Conservation (phyloP, 2,113 vertebrate genomes). For the Strix uralensis region DNA sequence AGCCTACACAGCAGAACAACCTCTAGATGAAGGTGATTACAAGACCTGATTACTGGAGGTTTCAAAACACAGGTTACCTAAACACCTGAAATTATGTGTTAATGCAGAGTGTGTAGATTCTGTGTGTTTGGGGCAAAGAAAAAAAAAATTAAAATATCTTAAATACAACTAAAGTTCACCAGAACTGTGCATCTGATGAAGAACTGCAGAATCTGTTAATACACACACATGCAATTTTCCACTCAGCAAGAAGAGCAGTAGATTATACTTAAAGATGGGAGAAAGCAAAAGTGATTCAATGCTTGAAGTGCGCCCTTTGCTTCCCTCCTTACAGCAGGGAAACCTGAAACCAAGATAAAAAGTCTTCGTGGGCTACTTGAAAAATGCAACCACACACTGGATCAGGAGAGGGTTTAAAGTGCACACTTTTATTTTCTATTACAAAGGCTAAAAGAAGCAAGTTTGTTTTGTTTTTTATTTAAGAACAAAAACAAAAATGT, state of each 20-base stretch:
- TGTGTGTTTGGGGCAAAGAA: background rate
- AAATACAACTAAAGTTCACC: background rate
- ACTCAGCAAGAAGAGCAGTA: background rate
- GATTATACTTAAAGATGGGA: background rate
- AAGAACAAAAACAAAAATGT: conserved; percentile 76
- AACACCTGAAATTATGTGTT: background rate
- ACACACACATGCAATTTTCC: background rate
- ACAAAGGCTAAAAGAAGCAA: conserved; percentile 79
- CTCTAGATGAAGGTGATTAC: background rate
- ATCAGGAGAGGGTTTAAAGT: conserved; percentile 68
- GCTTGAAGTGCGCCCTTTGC: background rate
- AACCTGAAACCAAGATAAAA: background rate
- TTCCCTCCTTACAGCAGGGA: background rate
- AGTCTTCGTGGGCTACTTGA: background rate
- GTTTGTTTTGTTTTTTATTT: conserved; percentile 72
- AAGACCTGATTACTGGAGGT: background rate
- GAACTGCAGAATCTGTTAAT: background rate
- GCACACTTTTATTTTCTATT: conserved; percentile 78
- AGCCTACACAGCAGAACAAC: background rate
- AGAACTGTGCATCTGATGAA: background rate
- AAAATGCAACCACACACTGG: conserved; percentile 3
- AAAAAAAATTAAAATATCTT: background rate
- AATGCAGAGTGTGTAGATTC: background rate
- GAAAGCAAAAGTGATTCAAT: background rate
- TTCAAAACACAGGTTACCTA: conserved; percentile 2